phyloP scores from a whole-genome alignment of 2,888 invertebrate genomes.

The Alsophila aescularia region DNA sequence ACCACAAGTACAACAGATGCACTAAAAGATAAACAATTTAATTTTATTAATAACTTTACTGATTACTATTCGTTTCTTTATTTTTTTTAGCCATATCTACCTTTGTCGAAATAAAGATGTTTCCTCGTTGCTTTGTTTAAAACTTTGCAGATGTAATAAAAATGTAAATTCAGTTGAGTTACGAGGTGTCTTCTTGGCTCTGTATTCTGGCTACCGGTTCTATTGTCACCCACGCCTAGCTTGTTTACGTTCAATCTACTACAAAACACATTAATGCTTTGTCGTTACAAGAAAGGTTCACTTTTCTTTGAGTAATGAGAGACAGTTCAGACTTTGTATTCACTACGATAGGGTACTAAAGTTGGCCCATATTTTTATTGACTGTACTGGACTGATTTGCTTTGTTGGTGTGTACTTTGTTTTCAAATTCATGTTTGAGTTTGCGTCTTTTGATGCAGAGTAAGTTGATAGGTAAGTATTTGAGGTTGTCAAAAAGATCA shows the following conservation, averaged over 20 bases:
- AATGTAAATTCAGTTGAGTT: constrained; percentile 64
- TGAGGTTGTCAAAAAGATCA: background rate
- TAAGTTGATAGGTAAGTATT: no score
- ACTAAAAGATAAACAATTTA: no score
- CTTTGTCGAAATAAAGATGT: constrained; percentile 18
- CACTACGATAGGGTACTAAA: constrained; percentile 5
- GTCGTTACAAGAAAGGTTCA: constrained; percentile 2
- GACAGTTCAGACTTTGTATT: background rate
- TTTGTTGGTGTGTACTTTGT: background rate
- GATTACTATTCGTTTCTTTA: no score
- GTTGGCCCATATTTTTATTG: background rate
- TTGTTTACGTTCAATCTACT: constrained; percentile 29
- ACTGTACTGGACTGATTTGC: constrained; percentile 3
- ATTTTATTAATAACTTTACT: no score
- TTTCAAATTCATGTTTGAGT: background rate
- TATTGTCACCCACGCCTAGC: constrained; percentile 54
- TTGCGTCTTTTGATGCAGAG: background rate
- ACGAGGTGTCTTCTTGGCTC: constrained; percentile 47
- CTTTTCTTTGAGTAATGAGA: background rate
- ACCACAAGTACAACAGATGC: no score
- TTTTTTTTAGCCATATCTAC: no score
- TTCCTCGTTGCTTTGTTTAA: constrained; percentile 13
- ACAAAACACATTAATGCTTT: constrained; percentile 3
- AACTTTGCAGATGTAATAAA: constrained; percentile 57
- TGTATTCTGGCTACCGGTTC: constrained; percentile 55